Evolutionary conservation across 2,797 vertebrate genomes (phyloP).

Genomic region (Graptemys geographica): DNA sequence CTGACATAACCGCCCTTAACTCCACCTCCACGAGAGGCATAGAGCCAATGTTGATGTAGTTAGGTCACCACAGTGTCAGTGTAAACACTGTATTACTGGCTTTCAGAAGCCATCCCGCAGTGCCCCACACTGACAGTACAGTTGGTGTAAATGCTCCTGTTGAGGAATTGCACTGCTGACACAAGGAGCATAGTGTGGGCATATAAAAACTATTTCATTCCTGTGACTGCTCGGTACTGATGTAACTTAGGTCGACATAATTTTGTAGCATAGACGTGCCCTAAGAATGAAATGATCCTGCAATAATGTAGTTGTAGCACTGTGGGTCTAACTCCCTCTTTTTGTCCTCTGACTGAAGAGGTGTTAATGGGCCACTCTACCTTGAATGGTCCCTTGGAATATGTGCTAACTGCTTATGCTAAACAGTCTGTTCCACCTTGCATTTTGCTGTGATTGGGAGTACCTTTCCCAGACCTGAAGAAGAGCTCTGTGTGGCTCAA

Average conservation of each 20-base stretch:
- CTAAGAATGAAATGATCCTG: too few relatives aligned
- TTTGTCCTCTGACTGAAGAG: too few relatives aligned
- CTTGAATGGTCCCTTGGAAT: too few relatives aligned
- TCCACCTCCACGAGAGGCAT: not conserved
- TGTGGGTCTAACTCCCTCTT: too few relatives aligned
- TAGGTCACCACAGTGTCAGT: not conserved
- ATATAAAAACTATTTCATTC: not conserved
- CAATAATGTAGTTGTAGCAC: too few relatives aligned
- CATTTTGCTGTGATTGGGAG: too few relatives aligned
- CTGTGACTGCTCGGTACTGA: not conserved
- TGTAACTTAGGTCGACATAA: not conserved
- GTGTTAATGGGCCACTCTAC: too few relatives aligned
- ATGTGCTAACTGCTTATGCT: too few relatives aligned
- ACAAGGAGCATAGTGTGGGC: not conserved
- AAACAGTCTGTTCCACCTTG: too few relatives aligned
- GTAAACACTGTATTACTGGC: not conserved
- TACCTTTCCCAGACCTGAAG: too few relatives aligned
- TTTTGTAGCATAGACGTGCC: not conserved
- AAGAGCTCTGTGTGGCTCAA: too few relatives aligned
- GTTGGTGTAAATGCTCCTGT: not conserved
- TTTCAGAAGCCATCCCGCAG: not conserved
- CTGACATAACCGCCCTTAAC: not conserved
- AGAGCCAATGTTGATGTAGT: not conserved
- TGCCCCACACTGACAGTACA: not conserved
- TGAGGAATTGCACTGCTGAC: not conserved